phyloP scores from a whole-genome alignment of 1,140 invertebrate species.

The Pinna nobilis region DNA sequence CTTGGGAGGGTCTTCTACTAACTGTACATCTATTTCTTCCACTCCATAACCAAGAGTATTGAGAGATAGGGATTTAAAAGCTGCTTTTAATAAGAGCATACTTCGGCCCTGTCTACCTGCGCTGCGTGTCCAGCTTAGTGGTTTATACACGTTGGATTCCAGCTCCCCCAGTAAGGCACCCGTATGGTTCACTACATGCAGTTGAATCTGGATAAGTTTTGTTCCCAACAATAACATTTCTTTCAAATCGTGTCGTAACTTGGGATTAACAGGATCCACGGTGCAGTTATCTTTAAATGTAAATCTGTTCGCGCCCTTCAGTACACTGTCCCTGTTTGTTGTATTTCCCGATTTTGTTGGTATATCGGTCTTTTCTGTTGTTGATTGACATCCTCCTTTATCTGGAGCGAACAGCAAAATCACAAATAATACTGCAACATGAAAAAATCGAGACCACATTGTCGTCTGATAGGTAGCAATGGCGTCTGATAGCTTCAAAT shows the following conservation, averaged over 20 bases:
- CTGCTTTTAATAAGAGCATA: neutral
- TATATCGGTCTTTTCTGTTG: no score
- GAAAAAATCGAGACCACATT: no score
- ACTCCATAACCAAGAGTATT: slow-evolving; percentile 7
- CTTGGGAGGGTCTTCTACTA: neutral
- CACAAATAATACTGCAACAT: no score
- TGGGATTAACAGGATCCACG: neutral
- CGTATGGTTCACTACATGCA: neutral
- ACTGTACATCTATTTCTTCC: neutral
- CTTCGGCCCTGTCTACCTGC: neutral
- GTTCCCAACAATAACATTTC: neutral
- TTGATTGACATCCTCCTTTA: no score
- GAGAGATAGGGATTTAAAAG: neutral
- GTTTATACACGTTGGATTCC: neutral
- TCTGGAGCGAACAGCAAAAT: no score
- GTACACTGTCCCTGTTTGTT: no score
- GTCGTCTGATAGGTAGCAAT: no score
- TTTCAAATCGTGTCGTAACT: neutral
- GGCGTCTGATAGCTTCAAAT: no score
- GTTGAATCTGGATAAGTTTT: slow-evolving; percentile 1
- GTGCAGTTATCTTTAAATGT: no score
- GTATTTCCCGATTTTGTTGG: no score
- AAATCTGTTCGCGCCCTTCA: no score
- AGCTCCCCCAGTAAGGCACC: neutral
- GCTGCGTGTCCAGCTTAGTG: slow-evolving; percentile 4